A percentile compares a stretch with the other conserved stretches of the same genome.
Conservation (phyloP, 2,113 vertebrate species). For the Alethe diademata region DNA sequence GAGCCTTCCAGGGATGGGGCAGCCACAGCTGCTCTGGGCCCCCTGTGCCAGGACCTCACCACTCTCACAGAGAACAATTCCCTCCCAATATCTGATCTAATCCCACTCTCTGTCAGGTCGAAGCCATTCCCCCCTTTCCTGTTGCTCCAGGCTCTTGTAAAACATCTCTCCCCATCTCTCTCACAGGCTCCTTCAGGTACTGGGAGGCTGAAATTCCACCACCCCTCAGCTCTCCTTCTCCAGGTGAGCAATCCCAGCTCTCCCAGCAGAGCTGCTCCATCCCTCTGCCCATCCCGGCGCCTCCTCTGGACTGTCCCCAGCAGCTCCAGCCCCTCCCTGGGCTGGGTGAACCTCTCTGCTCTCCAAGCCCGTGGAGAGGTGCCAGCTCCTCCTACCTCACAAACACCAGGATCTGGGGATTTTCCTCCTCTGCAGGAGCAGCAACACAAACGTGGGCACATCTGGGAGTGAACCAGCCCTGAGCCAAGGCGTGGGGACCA, state of each 20-base stretch:
- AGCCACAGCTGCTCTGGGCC: neutral
- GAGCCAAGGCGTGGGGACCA: accelerated
- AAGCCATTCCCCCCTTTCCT: neutral
- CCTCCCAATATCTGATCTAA: neutral
- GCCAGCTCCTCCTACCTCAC: neutral
- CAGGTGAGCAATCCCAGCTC: neutral
- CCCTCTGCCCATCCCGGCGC: neutral
- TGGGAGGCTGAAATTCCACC: neutral
- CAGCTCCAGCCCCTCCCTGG: neutral
- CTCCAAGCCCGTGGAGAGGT: accelerated
- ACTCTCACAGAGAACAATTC: accelerated
- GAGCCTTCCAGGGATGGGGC: neutral
- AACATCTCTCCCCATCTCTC: neutral
- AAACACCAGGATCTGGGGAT: accelerated
- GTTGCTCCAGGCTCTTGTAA: neutral
- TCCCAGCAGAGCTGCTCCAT: neutral
- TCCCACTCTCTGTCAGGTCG: neutral
- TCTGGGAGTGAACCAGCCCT: neutral
- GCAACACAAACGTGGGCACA: accelerated
- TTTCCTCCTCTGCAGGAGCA: neutral
- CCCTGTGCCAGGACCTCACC: neutral
- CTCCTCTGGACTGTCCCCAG: neutral
- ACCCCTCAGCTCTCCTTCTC: neutral
- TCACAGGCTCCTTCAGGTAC: neutral
- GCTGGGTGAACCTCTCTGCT: neutral